Base-by-base conservation (phyloP, 2,888 invertebrate genomes). In the Cosmia trapezina region DNA sequence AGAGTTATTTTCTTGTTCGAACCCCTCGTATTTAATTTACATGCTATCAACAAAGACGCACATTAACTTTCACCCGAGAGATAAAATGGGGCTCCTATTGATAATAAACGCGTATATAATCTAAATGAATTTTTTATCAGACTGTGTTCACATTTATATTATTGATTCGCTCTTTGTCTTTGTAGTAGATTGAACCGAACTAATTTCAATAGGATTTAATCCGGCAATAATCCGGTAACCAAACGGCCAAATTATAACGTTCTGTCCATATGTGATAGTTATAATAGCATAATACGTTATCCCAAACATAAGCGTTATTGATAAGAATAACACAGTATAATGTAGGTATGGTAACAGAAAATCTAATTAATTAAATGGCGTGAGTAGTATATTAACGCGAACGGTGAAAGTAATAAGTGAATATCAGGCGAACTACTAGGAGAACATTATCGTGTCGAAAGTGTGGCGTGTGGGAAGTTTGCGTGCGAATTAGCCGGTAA, bases 401-500 rank as follows among this genome's bases (percentile, higher is more conserved):
- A 76, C 76, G 80, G 83, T 82, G 83, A 83, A 80, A 80, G 83
- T 83, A 73, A 72, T 84, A 86, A 88, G 83, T 87, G 85, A 88
- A 89, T 87, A 89, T 87, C 79, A 81, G 83, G 66, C 64, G 64
- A 86, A 87, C 86, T 91, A 92, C 89, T 83, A 91, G 88, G 88
- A 90, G 87, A 90, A 88, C 88, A 94, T 92, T 87, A 91, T 90
- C 84, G 88, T 88, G 86, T 86, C 71, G 85, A 86, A 88, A 88
- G 90, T 90, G 89, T 89, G 86, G 89, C 87, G 91, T 90, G 91
- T 91, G 88, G 90, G 88, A 92, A 94, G 94, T 94, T 94, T 89
- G 91, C 92, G 92, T 93, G 93, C 91, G 92, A 94, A 94, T 94
- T 94, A 94, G 91, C 88, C 89, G 90, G 90, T 89, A 89, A 89